Evolutionary conservation across 1,140 invertebrate genomes (phyloP).

Genomic region (Apis laboriosa): DNA sequence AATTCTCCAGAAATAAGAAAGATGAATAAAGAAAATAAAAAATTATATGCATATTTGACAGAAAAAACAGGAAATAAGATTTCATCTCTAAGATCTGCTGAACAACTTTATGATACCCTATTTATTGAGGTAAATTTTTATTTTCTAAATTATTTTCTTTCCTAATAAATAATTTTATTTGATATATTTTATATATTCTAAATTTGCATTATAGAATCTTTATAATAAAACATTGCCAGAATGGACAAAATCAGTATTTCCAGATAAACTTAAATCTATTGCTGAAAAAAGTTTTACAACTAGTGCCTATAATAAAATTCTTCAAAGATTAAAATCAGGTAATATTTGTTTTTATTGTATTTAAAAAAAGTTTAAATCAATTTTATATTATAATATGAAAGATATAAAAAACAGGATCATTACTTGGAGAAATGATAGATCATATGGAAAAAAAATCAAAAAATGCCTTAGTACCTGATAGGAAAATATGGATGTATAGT

Average conservation of each 20-base stretch:
- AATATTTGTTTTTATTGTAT: conserved; percentile 22
- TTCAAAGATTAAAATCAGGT: conserved; percentile 81
- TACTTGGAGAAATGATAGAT: conserved; percentile 85
- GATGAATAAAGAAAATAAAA: conserved; percentile 83
- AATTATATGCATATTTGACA: conserved; percentile 85
- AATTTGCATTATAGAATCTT: conserved; percentile 76
- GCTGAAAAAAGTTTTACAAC: conserved; percentile 82
- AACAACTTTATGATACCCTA: conserved; percentile 86
- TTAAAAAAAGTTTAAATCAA: background rate
- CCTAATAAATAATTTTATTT: background rate
- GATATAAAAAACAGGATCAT: conserved; percentile 80
- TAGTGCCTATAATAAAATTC: conserved; percentile 78
- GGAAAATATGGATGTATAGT: conserved; percentile 88
- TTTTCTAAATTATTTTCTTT: background rate
- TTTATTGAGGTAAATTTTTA: conserved; percentile 83
- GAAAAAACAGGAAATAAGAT: conserved; percentile 83
- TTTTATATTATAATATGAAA: conserved; percentile 32
- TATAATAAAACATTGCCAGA: conserved; percentile 88
- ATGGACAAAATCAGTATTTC: conserved; percentile 85
- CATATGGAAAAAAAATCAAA: conserved; percentile 82
- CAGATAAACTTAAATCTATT: conserved; percentile 80
- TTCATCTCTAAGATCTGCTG: conserved; percentile 79
- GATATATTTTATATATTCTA: background rate
- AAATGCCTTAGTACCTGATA: conserved; percentile 77
- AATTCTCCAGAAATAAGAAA: conserved; percentile 83